These are phyloP conservation scores for Mesorhabditis spiculigera DNA, from an alignment of 2,888 invertebrate species.

Conservation along the genomic window DNA sequence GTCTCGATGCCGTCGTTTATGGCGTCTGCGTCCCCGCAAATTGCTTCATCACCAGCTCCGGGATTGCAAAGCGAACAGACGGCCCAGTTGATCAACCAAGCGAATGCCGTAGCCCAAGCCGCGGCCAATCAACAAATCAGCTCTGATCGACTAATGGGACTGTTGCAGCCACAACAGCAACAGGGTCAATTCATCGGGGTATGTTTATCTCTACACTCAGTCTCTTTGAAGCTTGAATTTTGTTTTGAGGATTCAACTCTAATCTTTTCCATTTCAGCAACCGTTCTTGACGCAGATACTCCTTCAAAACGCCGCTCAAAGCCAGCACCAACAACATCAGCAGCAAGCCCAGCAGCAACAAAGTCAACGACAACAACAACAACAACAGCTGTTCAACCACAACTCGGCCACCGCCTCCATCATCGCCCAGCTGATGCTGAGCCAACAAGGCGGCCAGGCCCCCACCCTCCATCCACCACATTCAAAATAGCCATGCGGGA, in stretches of 20 bases:
- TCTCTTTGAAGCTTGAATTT: no score
- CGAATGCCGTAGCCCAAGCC: not conserved
- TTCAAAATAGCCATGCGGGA: not conserved
- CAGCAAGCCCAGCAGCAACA: not conserved
- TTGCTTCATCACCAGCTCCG: constrained; percentile 1
- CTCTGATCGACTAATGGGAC: not conserved
- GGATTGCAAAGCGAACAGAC: not conserved
- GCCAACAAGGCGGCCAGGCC: not conserved
- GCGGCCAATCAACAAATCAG: not conserved
- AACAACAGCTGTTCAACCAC: constrained; percentile 3
- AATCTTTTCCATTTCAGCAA: not conserved
- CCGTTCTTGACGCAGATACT: not conserved
- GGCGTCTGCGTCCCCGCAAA: not conserved
- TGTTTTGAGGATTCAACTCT: no score
- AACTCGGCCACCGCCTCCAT: not conserved
- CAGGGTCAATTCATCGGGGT: no score
- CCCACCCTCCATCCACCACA: constrained; percentile 3
- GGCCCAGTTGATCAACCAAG: no score
- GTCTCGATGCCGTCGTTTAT: not conserved
- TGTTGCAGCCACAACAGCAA: no score
- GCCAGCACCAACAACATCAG: not conserved
- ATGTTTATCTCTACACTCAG: no score
- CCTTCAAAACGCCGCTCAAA: not conserved
- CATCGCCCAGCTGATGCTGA: not conserved
- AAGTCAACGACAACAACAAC: not conserved